Evolutionary conservation across 2,888 invertebrate species (phyloP).

Genomic region (Mythimna vitellina): DNA sequence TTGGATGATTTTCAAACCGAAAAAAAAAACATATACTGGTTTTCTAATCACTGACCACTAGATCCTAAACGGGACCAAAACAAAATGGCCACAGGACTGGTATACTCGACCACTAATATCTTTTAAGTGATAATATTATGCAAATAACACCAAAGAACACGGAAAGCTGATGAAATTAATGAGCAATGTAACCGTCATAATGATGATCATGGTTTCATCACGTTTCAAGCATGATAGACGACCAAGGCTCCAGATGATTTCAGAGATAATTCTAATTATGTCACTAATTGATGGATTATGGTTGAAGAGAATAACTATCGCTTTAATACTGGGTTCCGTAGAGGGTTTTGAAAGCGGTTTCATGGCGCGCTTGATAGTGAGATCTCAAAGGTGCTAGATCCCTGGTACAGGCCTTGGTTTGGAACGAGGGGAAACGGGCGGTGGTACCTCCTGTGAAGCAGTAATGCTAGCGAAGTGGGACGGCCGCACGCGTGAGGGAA

Average conservation of each 20-base stretch:
- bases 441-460: no score
- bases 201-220: constrained; percentile 37
- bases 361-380: no score
- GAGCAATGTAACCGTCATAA: neutral
- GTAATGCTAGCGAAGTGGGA: no score
- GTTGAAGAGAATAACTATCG: neutral
- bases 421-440: no score
- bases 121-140: constrained; percentile 9
- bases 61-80: neutral
- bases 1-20: no score
- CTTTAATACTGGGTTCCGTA: constrained; percentile 18
- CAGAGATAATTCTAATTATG: constrained; percentile 45
- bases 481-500: no score
- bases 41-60: no score
- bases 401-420: no score
- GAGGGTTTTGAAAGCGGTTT: no score
- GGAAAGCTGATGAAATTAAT: constrained; percentile 30
- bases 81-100: neutral
- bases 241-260: constrained; percentile 59
- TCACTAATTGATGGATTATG: constrained; percentile 46
- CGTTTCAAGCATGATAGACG: constrained; percentile 22
- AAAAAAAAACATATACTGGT: no score
- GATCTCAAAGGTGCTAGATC: no score
- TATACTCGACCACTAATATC: neutral
- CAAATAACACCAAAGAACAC: constrained; percentile 15